phyloP scores from a whole-genome alignment of 1,140 invertebrate genomes.

The Calosoma granatense region DNA sequence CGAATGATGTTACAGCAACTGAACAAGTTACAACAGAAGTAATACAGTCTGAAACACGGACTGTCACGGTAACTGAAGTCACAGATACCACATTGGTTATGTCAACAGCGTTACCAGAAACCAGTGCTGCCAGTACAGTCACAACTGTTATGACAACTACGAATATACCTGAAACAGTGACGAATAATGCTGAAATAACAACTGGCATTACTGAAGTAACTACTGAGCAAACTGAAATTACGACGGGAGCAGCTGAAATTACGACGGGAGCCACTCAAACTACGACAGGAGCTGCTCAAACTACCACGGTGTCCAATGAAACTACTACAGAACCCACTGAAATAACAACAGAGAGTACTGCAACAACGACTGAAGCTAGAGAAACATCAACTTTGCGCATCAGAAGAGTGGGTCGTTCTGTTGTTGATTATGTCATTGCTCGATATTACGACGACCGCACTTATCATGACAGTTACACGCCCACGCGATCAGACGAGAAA shows the following conservation, averaged over 20 bases:
- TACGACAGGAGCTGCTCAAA: not conserved
- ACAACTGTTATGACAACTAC: conserved; percentile 27
- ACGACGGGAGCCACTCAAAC: not conserved
- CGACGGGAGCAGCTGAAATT: not conserved
- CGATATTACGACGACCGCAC: conserved; percentile 17
- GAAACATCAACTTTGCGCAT: conserved; percentile 12
- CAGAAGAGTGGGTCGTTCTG: conserved; percentile 15
- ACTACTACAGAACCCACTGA: conserved; percentile 3
- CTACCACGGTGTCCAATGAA: not conserved
- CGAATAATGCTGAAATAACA: conserved; percentile 15
- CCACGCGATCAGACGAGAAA: not conserved
- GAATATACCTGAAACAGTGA: conserved; percentile 32
- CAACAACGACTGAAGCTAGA: conserved; percentile 10
- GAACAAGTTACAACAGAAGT: conserved; percentile 2
- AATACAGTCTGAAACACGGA: conserved; percentile 4
- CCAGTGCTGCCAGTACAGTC: conserved; percentile 10
- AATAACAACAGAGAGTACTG: conserved; percentile 8
- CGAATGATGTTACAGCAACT: conserved; percentile 10
- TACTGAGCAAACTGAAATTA: not conserved
- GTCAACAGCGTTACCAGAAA: conserved; percentile 14
- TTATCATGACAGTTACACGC: conserved; percentile 13
- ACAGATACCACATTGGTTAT: conserved; percentile 14
- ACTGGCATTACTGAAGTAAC: not conserved
- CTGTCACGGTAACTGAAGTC: conserved; percentile 14
- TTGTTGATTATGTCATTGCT: conserved; percentile 19